Percentiles rank a stretch among this genome's conserved stretches.
These are phyloP conservation scores for Stylophora pistillata DNA, from an alignment of 64 coral and sea anemone species.

Conservation along the genomic window DNA sequence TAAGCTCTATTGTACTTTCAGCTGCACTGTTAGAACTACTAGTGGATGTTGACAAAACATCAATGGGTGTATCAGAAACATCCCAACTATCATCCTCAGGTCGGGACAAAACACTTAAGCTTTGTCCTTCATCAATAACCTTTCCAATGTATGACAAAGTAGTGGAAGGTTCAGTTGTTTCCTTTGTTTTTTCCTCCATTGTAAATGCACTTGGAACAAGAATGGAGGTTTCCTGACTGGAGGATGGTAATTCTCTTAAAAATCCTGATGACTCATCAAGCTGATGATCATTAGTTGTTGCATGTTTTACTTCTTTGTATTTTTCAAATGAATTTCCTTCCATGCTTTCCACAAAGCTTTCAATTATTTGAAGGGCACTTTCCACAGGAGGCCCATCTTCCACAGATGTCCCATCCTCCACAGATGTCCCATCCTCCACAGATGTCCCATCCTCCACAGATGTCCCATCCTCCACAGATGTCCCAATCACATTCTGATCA, in stretches of 20 bases:
- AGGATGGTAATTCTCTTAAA: neutral
- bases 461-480: neutral
- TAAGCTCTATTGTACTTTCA: constrained; percentile 56
- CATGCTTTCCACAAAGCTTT: constrained; percentile 46
- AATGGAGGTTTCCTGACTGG: neutral
- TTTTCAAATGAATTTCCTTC: neutral
- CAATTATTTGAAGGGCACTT: constrained; percentile 40
- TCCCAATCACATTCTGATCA: neutral
- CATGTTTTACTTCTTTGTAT: neutral
- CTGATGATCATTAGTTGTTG: neutral
- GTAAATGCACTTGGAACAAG: neutral
- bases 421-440: neutral
- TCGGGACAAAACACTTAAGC: constrained; percentile 15
- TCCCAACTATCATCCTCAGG: constrained; percentile 50
- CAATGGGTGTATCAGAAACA: constrained; percentile 35
- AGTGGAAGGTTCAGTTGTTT: neutral
- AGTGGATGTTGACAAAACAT: constrained; percentile 54
- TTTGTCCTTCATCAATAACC: neutral
- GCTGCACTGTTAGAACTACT: constrained; percentile 54
- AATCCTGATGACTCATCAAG: neutral
- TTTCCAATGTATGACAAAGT: neutral
- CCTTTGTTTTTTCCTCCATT: neutral
- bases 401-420: neutral
- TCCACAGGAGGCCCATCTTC: constrained; percentile 7
- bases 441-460: neutral